phyloP scores from a whole-genome alignment of 1,140 invertebrate species.

The Drosophila leontia region DNA sequence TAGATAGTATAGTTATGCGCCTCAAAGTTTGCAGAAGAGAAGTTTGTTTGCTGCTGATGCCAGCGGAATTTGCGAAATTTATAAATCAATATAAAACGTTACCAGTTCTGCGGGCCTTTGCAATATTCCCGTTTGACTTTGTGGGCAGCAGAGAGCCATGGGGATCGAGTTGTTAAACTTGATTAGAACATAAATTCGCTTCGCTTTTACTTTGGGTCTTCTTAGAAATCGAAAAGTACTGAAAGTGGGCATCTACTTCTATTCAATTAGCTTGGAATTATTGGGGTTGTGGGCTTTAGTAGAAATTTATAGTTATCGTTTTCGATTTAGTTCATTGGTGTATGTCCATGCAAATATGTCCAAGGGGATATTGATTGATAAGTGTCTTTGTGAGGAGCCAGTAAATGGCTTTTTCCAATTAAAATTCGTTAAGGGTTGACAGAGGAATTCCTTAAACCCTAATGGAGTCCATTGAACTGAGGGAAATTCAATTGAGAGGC shows the following conservation, averaged over 20 bases:
- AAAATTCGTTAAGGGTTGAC: background rate
- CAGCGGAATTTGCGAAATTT: conserved; percentile 47
- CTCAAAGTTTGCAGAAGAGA: conserved; percentile 60
- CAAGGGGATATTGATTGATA: background rate
- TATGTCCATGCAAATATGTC: background rate
- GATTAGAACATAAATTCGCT: conserved; percentile 43
- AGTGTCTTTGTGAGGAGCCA: background rate
- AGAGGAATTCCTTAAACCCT: background rate
- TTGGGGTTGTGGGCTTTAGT: background rate
- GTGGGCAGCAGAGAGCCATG: background rate
- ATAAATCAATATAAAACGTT: conserved; percentile 53
- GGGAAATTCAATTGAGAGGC: background rate
- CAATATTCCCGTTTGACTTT: conserved; percentile 2
- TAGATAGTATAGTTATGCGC: conserved; percentile 42
- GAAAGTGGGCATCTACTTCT: background rate
- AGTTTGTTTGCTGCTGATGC: conserved; percentile 70
- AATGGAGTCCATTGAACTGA: background rate
- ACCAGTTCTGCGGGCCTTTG: conserved; percentile 31
- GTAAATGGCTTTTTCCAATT: rapidly evolving
- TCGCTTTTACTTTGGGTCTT: conserved; percentile 17
- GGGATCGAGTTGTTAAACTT: conserved; percentile 33
- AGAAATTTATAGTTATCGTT: conserved; percentile 27
- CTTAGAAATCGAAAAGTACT: background rate
- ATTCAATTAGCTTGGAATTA: conserved; percentile 31
- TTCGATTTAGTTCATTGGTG: conserved; percentile 29